A percentile compares a stretch with the other conserved stretches of the same genome.
Evolutionary conservation across 2,888 invertebrate species (phyloP).

Genomic region (Sipunculus nudus): DNA sequence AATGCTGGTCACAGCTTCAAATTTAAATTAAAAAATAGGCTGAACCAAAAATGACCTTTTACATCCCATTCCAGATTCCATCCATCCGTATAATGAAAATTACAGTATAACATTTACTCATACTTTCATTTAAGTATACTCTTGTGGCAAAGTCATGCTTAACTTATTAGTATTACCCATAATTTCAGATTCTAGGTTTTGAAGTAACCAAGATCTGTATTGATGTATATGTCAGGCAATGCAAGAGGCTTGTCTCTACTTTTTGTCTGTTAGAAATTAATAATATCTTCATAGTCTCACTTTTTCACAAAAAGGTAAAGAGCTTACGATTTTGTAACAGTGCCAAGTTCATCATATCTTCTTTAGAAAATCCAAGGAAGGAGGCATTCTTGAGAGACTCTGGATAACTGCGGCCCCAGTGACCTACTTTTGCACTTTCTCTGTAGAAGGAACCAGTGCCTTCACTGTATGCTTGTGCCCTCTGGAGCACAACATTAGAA

Average conservation of each 20-base stretch:
- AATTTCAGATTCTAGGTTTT: no score
- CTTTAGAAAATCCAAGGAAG: constrained; percentile 52
- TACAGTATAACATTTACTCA: no score
- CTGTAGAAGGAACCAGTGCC: constrained; percentile 41
- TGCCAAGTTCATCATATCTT: constrained; percentile 52
- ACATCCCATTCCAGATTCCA: not conserved
- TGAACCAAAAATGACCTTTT: not conserved
- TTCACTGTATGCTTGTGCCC: constrained; percentile 48
- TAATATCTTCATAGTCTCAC: no score
- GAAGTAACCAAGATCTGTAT: no score
- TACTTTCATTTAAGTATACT: no score
- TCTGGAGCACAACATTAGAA: constrained; percentile 60
- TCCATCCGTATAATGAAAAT: no score
- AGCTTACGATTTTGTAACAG: constrained; percentile 53
- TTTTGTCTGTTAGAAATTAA: no score
- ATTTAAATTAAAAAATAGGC: not conserved
- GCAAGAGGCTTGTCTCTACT: no score
- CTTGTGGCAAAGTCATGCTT: no score
- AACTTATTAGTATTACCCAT: no score
- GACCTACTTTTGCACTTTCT: constrained; percentile 47
- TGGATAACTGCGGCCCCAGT: constrained; percentile 62
- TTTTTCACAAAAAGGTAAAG: no score
- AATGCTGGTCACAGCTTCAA: not conserved
- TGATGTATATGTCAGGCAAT: no score
- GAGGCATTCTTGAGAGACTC: constrained; percentile 44